Evolutionary conservation across 2,888 invertebrate species (phyloP).

Genomic region (Deladenus siricidicola): DNA sequence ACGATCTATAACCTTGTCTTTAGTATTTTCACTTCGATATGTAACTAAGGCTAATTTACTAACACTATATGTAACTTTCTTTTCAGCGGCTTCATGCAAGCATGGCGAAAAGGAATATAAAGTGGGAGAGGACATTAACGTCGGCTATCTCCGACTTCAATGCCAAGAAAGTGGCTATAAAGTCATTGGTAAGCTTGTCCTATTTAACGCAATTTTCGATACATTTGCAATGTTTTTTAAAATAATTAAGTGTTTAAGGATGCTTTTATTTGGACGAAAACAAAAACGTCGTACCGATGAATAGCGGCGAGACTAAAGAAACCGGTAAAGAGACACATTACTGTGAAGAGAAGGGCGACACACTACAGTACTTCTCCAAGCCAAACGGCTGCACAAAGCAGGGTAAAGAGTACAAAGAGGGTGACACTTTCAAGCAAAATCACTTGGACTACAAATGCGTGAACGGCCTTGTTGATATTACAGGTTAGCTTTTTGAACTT

Average conservation of each 20-base stretch:
- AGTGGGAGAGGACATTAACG: slow-evolving; percentile 29
- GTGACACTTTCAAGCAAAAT: slow-evolving; percentile 30
- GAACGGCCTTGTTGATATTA: slow-evolving; percentile 26
- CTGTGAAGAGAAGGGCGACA: slow-evolving; percentile 17
- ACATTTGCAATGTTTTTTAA: not conserved
- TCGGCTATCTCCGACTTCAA: slow-evolving; percentile 24
- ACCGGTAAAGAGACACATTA: slow-evolving; percentile 14
- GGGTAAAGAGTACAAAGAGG: slow-evolving; percentile 29
- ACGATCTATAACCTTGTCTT: too few species aligned
- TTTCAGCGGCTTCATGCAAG: slow-evolving; percentile 16
- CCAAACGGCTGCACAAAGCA: slow-evolving; percentile 8
- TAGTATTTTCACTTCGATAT: too few species aligned
- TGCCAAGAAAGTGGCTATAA: slow-evolving; percentile 26
- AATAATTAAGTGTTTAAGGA: not conserved
- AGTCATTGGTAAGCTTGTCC: slow-evolving; percentile 12
- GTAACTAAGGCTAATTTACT: too few species aligned
- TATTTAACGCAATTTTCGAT: not conserved
- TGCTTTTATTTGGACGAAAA: slow-evolving; percentile 15
- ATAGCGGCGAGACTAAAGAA: slow-evolving; percentile 9
- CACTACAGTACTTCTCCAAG: slow-evolving; percentile 11
- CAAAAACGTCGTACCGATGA: slow-evolving; percentile 3
- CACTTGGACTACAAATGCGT: slow-evolving; percentile 30
- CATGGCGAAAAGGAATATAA: slow-evolving; percentile 27
- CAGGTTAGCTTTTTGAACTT: slow-evolving; percentile 5
- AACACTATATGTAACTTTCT: too few species aligned